Conservation (phyloP, 1,140 invertebrate species). For the Delia radicum region DNA sequence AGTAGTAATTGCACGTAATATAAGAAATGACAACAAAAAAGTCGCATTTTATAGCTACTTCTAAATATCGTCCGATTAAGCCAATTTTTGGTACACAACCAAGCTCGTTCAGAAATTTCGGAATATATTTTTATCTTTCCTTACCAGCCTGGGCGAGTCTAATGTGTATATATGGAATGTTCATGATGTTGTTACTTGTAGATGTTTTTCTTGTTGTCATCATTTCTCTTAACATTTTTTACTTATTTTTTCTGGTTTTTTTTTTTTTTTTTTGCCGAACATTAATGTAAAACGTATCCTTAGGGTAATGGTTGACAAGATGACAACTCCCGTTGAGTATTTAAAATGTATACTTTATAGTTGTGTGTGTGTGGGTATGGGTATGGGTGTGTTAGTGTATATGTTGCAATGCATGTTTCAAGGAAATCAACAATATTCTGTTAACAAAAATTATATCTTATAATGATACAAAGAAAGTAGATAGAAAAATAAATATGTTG, state of each 20-base stretch:
- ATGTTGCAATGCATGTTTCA: background rate
- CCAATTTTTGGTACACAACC: too few relatives aligned
- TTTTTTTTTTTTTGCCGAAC: background rate
- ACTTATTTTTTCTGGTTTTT: background rate
- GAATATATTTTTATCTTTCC: too few relatives aligned
- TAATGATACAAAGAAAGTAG: constrained; percentile 5
- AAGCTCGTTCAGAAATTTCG: too few relatives aligned
- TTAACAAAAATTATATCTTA: constrained; percentile 6
- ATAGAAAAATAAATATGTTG: constrained; percentile 1
- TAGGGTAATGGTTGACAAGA: constrained; percentile 13
- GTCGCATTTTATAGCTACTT: too few relatives aligned
- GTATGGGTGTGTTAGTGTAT: background rate
- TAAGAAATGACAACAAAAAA: too few relatives aligned
- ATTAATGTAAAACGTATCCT: constrained; percentile 18
- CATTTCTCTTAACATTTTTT: constrained; percentile 1
- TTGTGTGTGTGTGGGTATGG: background rate
- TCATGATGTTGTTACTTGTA: background rate
- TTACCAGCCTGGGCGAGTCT: too few relatives aligned
- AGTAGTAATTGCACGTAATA: too few relatives aligned
- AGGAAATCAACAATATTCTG: constrained; percentile 14
- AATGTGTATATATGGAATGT: background rate
- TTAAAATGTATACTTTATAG: background rate
- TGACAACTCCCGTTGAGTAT: constrained; percentile 13
- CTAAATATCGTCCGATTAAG: too few relatives aligned
- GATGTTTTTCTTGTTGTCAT: background rate